A percentile compares a stretch with the other conserved stretches of the same genome.
Conservation (phyloP, 2,113 vertebrate species). For the Esox niger region DNA sequence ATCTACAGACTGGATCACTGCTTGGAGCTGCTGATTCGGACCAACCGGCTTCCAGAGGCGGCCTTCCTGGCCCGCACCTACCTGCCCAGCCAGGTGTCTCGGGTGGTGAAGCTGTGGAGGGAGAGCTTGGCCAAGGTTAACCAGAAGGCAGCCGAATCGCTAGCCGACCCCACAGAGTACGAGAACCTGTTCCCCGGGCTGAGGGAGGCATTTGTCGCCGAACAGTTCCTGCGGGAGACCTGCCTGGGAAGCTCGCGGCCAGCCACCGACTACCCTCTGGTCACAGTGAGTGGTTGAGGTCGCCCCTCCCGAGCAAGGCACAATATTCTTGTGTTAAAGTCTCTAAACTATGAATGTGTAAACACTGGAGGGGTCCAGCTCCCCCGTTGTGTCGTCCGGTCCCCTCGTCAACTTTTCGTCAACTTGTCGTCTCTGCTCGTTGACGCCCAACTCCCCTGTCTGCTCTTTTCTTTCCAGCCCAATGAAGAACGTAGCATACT, state of each 20-base stretch:
- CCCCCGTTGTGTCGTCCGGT: too few relatives aligned
- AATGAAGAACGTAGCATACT: constrained; percentile 96
- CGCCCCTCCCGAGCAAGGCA: too few relatives aligned
- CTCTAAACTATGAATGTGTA: too few relatives aligned
- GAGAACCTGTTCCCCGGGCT: constrained; percentile 97
- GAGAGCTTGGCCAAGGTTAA: constrained; percentile 92
- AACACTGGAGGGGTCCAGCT: too few relatives aligned
- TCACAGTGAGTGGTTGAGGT: constrained; percentile 77
- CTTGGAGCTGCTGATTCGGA: constrained; percentile 93
- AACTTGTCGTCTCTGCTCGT: background rate
- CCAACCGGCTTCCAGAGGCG: constrained; percentile 93
- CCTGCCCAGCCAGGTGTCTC: constrained; percentile 95
- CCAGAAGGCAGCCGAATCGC: constrained; percentile 95
- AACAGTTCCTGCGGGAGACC: constrained; percentile 84
- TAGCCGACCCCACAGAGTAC: constrained; percentile 96
- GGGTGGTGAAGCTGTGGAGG: constrained; percentile 95
- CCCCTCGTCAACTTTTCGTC: too few relatives aligned
- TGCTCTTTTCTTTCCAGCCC: constrained; percentile 68
- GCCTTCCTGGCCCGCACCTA: constrained; percentile 96
- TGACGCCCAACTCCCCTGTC: background rate
- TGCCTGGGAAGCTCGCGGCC: constrained; percentile 74
- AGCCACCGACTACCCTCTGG: constrained; percentile 88
- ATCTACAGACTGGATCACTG: constrained; percentile 86
- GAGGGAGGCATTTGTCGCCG: constrained; percentile 90
- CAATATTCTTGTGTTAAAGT: too few relatives aligned